A percentile compares a stretch with the other conserved stretches of the same genome.
phyloP scores from a whole-genome alignment of 2,113 vertebrate species.

The Periophthalmus modestus region DNA sequence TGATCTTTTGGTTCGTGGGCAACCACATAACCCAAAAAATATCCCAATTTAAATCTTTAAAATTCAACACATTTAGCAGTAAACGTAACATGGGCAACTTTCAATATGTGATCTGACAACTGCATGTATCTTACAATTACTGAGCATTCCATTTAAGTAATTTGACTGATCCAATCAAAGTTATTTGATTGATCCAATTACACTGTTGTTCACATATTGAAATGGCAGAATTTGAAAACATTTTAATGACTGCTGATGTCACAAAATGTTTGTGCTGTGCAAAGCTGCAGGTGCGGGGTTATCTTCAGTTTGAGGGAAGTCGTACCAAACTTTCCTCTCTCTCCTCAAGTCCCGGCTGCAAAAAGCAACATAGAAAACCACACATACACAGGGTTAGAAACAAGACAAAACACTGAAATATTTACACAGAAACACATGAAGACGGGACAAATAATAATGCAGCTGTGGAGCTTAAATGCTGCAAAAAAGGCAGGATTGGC shows the following conservation, averaged over 20 bases:
- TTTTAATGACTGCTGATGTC: neutral
- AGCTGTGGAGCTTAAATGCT: conserved; percentile 6
- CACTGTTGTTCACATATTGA: conserved; percentile 48
- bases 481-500: neutral
- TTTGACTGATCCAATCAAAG: too few relatives aligned
- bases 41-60: too few relatives aligned
- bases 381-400: conserved; percentile 63
- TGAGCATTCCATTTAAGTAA: too few relatives aligned
- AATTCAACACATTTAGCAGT: too few relatives aligned
- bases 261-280: neutral
- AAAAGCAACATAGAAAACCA: conserved; percentile 59
- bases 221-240: conserved; percentile 24
- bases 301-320: conserved; percentile 40
- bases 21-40: too few relatives aligned
- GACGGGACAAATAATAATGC: conserved; percentile 22
- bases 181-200: too few relatives aligned
- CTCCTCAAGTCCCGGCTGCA: conserved; percentile 85
- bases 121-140: too few relatives aligned
- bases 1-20: too few relatives aligned
- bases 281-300: conserved; percentile 37
- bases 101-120: too few relatives aligned
- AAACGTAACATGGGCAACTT: too few relatives aligned
- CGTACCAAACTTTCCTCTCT: conserved; percentile 87
- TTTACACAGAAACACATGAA: conserved; percentile 34
- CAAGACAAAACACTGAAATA: conserved; percentile 31